Percentiles rank a stretch among this genome's conserved stretches.
phyloP scores from a whole-genome alignment of 2,888 invertebrate genomes.

The Drosophila mayaguana region DNA sequence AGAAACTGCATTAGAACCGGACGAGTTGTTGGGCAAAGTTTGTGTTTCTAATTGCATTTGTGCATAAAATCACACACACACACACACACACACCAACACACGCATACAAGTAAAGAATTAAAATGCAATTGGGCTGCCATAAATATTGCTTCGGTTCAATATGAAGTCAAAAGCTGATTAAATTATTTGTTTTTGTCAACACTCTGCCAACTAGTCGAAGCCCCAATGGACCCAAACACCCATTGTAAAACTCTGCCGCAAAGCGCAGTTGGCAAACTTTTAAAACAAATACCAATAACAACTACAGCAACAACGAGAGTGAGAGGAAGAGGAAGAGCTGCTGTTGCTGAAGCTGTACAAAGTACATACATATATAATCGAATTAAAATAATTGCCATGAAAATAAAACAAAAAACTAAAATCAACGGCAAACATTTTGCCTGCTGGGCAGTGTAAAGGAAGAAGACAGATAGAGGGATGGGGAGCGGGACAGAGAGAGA shows the following conservation, averaged over 20 bases:
- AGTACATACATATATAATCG: slow-evolving; percentile 60
- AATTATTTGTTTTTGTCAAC: slow-evolving; percentile 34
- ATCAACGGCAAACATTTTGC: slow-evolving; percentile 62
- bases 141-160: slow-evolving; percentile 25
- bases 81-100: too few relatives aligned
- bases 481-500: neutral
- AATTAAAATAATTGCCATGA: slow-evolving; percentile 71
- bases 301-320: slow-evolving; percentile 8
- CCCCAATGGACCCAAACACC: slow-evolving; percentile 9
- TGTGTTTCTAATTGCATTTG: slow-evolving; percentile 19
- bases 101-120: neutral
- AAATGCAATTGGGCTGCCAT: slow-evolving; percentile 13
- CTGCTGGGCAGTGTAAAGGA: slow-evolving; percentile 29
- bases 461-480: too few relatives aligned
- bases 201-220: neutral
- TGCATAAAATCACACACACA: neutral
- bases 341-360: slow-evolving; percentile 21
- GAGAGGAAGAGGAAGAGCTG: neutral
- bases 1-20: neutral
- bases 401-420: slow-evolving; percentile 52
- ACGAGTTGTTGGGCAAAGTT: neutral
- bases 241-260: slow-evolving; percentile 26
- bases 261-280: slow-evolving; percentile 49
- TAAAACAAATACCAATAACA: slow-evolving; percentile 31
- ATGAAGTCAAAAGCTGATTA: slow-evolving; percentile 52